A percentile compares a stretch with the other conserved stretches of the same genome.
Conservation (phyloP, 2,113 vertebrate genomes). For the Syrrhaptes paradoxus region DNA sequence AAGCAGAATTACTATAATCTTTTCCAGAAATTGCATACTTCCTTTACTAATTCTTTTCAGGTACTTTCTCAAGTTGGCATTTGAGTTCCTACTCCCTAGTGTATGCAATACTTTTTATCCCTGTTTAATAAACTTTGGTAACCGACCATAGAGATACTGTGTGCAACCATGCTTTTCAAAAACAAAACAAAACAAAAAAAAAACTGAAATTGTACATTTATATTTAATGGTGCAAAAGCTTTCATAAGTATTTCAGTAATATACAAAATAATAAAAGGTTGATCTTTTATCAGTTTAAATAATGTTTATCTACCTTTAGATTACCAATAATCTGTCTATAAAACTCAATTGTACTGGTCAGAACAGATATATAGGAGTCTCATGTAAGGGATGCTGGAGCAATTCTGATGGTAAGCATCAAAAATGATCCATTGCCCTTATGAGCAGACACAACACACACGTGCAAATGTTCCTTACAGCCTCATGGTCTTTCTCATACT, state of each 20-base stretch:
- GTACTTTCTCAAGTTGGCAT: neutral
- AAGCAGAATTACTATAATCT: neutral
- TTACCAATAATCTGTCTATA: neutral
- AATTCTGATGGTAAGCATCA: neutral
- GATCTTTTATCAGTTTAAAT: neutral
- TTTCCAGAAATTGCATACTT: neutral
- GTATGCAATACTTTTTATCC: neutral
- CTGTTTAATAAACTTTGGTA: neutral
- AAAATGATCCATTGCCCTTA: neutral
- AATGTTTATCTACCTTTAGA: neutral
- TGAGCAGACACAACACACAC: neutral
- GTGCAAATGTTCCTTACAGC: neutral
- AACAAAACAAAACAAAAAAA: neutral
- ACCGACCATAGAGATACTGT: neutral
- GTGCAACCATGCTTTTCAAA: neutral
- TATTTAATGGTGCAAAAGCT: neutral
- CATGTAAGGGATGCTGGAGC: neutral
- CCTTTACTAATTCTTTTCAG: neutral
- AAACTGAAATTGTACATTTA: neutral
- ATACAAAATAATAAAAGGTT: neutral
- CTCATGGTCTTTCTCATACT: neutral
- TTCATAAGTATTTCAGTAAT: neutral
- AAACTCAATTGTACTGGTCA: neutral
- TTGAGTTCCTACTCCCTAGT: neutral
- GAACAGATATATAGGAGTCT: neutral